These are phyloP conservation scores for Caiman crocodilus DNA, from an alignment of 2,797 vertebrate genomes.

Conservation along the genomic window DNA sequence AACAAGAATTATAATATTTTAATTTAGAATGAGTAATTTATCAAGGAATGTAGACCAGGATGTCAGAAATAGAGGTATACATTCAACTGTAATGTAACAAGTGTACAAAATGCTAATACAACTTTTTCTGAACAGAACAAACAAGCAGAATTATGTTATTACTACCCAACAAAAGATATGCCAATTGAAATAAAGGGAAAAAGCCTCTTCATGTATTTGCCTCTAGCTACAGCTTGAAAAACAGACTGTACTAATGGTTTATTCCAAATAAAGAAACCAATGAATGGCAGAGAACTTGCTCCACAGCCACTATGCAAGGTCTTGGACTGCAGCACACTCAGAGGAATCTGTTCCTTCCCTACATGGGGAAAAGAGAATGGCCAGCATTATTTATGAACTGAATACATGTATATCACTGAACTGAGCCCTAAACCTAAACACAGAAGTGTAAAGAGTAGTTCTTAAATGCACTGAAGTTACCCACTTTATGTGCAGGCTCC, in stretches of 20 bases:
- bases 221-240: neutral
- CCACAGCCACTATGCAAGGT: neutral
- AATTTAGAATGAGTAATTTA: neutral
- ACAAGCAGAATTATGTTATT: neutral
- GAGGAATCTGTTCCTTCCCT: neutral
- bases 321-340: neutral
- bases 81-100: conserved; percentile 6
- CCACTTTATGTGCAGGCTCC: neutral
- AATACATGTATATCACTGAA: neutral
- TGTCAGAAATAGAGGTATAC: neutral
- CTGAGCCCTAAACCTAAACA: neutral
- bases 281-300: neutral
- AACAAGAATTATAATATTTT: neutral
- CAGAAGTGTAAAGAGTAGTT: neutral
- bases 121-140: neutral
- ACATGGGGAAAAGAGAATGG: neutral
- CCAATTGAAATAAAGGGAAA: neutral
- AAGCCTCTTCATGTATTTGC: neutral
- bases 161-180: neutral
- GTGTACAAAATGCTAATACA: accelerated
- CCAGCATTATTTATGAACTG: neutral
- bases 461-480: neutral
- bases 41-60: neutral
- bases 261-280: neutral
- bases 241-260: neutral